Evolutionary conservation across 2,797 vertebrate species (phyloP).

Genomic region (Sebastes baramenuke): DNA sequence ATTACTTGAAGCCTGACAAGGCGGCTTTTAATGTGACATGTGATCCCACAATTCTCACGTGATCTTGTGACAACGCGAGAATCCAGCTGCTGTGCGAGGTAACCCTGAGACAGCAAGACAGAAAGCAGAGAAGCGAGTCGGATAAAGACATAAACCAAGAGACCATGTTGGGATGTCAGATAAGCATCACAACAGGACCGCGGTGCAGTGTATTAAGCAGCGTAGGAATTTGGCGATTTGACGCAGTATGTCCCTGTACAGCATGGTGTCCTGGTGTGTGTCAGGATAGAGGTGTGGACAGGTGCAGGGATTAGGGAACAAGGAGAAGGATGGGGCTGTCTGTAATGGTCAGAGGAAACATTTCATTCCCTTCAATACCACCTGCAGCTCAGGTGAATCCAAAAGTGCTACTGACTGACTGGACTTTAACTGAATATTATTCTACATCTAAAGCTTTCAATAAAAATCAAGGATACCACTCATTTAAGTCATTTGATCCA

Average conservation of each 20-base stretch:
- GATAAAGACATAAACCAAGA: background rate
- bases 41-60: too few relatives aligned
- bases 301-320: background rate
- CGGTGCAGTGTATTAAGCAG: background rate
- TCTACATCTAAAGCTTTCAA: background rate
- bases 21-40: too few relatives aligned
- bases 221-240: background rate
- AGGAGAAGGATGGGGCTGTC: background rate
- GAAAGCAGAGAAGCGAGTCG: background rate
- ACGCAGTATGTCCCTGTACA: background rate
- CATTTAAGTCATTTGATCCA: background rate
- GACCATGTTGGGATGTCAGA: slow-evolving; percentile 8
- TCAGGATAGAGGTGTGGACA: background rate
- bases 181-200: slow-evolving; percentile 13
- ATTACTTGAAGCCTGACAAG: too few relatives aligned
- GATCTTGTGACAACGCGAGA: too few relatives aligned
- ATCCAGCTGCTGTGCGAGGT: too few relatives aligned
- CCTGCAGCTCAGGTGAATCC: background rate
- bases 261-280: background rate
- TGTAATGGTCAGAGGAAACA: background rate
- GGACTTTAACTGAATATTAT: background rate
- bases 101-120: slow-evolving; percentile 4
- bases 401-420: too few relatives aligned
- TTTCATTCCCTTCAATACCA: background rate
- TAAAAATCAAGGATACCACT: background rate